A percentile compares a stretch with the other conserved stretches of the same genome.
Evolutionary conservation across 64 coral and sea anemone genomes (phyloP).

Genomic region (Pocillopora damicornis): DNA sequence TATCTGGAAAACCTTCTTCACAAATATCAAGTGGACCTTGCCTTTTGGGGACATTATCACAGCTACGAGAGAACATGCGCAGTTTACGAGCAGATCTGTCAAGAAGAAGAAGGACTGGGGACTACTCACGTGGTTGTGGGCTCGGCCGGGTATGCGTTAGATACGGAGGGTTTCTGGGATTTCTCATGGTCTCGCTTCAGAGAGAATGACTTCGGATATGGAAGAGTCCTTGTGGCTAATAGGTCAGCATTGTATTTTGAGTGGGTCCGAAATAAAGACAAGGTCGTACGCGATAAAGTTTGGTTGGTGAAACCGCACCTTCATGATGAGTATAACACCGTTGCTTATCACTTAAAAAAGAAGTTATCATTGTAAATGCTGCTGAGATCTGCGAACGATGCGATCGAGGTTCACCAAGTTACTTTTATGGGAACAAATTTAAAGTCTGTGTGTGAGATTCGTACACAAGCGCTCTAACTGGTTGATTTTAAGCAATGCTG

Average conservation of each 20-base stretch:
- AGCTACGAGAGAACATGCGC: constrained; percentile 96
- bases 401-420: too few species aligned
- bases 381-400: too few species aligned
- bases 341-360: background rate
- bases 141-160: constrained; percentile 63
- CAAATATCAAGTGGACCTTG: constrained; percentile 91
- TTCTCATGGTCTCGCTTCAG: constrained; percentile 79
- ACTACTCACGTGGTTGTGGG: constrained; percentile 86
- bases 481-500: too few species aligned
- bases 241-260: constrained; percentile 79
- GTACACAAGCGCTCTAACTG: too few species aligned
- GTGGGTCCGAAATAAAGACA: constrained; percentile 90
- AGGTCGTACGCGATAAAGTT: constrained; percentile 76
- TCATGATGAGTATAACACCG: background rate
- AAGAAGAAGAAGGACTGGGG: constrained; percentile 37
- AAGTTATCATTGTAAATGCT: too few species aligned
- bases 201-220: constrained; percentile 79
- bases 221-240: constrained; percentile 71
- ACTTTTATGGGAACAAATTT: too few species aligned
- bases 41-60: constrained; percentile 96
- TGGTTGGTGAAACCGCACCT: constrained; percentile 49
- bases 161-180: constrained; percentile 24
- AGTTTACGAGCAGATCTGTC: constrained; percentile 67
- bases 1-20: constrained; percentile 83
- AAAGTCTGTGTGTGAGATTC: too few species aligned